Percentiles rank a stretch among this genome's conserved stretches.
These are phyloP conservation scores for Lerema accius DNA, from an alignment of 1,140 invertebrate species.

Conservation along the genomic window DNA sequence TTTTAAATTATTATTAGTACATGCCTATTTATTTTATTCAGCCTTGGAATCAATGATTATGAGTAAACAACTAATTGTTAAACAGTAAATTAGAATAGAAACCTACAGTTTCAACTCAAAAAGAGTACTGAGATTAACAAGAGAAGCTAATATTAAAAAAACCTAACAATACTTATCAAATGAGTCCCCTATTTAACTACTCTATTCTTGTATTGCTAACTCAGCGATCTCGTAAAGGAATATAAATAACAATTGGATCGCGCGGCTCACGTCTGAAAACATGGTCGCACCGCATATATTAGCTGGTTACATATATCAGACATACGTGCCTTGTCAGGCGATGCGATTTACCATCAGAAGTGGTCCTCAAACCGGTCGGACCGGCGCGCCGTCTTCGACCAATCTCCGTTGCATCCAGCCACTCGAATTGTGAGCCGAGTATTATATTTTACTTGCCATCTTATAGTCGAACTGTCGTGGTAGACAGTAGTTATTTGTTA, in stretches of 20 bases:
- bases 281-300: conserved; percentile 30
- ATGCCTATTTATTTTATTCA: no score
- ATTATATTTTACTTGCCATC: conserved; percentile 58
- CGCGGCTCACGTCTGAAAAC: conserved; percentile 23
- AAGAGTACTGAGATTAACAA: no score
- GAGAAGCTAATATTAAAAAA: no score
- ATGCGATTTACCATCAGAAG: conserved; percentile 70
- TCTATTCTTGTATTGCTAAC: conserved; percentile 7
- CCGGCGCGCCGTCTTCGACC: conserved; percentile 61
- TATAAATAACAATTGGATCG: conserved; percentile 35
- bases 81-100: no score
- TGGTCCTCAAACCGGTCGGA: conserved; percentile 75
- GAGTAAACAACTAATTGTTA: no score
- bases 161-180: no score
- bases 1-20: background rate
- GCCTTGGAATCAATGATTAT: no score
- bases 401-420: conserved; percentile 64
- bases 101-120: no score
- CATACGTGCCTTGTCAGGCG: conserved; percentile 43
- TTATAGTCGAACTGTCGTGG: conserved; percentile 33
- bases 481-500: no score
- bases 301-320: conserved; percentile 37
- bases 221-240: conserved; percentile 1
- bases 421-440: conserved; percentile 67
- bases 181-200: background rate